These are phyloP conservation scores for Meteorus sp. DNA, from an alignment of 1,140 invertebrate genomes.

Conservation along the genomic window DNA sequence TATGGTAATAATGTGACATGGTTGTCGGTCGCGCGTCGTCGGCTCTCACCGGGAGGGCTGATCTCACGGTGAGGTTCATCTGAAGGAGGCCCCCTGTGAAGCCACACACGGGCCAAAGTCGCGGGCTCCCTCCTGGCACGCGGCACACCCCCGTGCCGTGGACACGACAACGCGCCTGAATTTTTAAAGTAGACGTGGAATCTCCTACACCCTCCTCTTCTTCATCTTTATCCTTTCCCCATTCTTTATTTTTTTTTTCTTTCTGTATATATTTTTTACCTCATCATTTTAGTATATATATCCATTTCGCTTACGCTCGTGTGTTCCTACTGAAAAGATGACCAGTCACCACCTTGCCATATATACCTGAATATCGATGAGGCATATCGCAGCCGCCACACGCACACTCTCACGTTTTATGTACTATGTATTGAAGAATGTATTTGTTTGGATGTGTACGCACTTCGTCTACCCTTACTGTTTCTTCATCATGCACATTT, in stretches of 20 bases:
- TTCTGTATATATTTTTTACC: slow-evolving; percentile 19
- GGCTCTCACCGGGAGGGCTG: slow-evolving; percentile 44
- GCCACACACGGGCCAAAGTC: slow-evolving; percentile 22
- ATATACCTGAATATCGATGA: slow-evolving; percentile 2
- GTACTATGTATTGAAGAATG: too few species aligned
- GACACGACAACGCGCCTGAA: slow-evolving; percentile 20
- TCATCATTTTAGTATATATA: background rate
- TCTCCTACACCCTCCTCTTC: slow-evolving; percentile 25
- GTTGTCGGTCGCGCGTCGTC: slow-evolving; percentile 51
- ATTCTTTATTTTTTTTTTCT: slow-evolving; percentile 16
- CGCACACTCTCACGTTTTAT: slow-evolving; percentile 11
- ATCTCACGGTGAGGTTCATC: slow-evolving; percentile 34
- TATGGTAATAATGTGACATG: slow-evolving; percentile 54
- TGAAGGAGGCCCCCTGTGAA: slow-evolving; percentile 43
- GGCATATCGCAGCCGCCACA: slow-evolving; percentile 7
- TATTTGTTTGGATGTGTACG: too few species aligned
- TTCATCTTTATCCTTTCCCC: background rate
- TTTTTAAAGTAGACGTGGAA: slow-evolving; percentile 30
- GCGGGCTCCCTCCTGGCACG: slow-evolving; percentile 46
- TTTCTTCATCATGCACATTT: too few species aligned
- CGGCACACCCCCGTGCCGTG: slow-evolving; percentile 47
- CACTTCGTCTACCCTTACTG: too few species aligned
- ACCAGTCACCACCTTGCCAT: slow-evolving; percentile 29
- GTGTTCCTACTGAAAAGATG: slow-evolving; percentile 16
- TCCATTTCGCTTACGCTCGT: background rate